phyloP scores from a whole-genome alignment of 2,113 vertebrate genomes.

The Cottus gobio region DNA sequence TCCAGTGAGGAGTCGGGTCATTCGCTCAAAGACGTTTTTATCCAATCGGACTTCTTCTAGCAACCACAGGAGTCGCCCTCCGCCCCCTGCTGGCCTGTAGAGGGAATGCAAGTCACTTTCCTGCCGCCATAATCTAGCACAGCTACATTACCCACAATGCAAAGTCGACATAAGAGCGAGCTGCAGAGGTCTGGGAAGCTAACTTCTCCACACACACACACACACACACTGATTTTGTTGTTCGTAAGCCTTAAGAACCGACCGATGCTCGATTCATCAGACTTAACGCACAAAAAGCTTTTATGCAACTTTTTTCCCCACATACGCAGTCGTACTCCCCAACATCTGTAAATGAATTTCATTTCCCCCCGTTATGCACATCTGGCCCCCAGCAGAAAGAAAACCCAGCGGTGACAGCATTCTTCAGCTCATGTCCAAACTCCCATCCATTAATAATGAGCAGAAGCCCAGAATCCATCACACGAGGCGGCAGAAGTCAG shows the following conservation, averaged over 20 bases:
- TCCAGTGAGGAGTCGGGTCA: not conserved
- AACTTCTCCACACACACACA: not conserved
- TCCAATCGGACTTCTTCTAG: no score
- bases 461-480: not conserved
- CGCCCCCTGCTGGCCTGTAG: no score
- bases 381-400: not conserved
- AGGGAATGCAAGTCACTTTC: no score
- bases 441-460: conserved; percentile 1
- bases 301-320: not conserved
- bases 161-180: not conserved
- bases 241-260: not conserved
- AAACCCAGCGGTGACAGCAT: not conserved
- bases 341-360: not conserved
- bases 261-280: not conserved
- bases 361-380: not conserved
- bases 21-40: not conserved
- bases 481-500: not conserved
- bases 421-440: not conserved
- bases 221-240: not conserved
- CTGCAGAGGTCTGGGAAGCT: not conserved
- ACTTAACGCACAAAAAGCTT: not conserved
- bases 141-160: not conserved
- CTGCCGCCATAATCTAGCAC: no score
- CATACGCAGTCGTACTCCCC: not conserved
- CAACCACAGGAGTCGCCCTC: not conserved